Conservation (phyloP, 2,113 vertebrate species). For the crab-eating macaque (Macaca fascicularis) region DNA sequence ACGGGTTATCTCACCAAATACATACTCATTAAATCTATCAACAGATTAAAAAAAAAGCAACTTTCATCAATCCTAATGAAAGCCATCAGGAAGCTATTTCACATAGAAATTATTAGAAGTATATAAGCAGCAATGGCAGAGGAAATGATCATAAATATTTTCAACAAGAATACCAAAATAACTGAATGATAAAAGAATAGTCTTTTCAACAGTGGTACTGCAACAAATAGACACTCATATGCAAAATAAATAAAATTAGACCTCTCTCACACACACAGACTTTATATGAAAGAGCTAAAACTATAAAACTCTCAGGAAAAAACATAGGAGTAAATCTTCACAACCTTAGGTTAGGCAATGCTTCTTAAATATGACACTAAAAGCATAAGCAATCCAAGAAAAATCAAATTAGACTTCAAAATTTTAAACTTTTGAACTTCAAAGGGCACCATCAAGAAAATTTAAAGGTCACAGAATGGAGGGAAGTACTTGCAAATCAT, state of each 20-base stretch:
- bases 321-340: neutral
- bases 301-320: neutral
- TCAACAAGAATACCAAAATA: neutral
- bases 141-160: neutral
- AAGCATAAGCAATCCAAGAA: neutral
- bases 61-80: neutral
- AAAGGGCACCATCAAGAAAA: neutral
- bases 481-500: neutral
- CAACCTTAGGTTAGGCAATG: neutral
- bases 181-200: neutral
- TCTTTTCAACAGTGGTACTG: neutral
- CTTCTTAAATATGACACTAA: neutral
- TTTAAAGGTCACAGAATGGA: neutral
- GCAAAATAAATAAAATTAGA: neutral
- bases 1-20: neutral
- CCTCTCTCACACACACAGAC: neutral
- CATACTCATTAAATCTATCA: neutral
- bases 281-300: neutral
- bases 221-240: neutral
- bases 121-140: neutral
- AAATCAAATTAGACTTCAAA: neutral
- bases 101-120: neutral
- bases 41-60: neutral
- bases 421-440: neutral
- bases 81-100: slow-evolving; percentile 2